Evolutionary conservation across 1,140 invertebrate species (phyloP), one percentile per base, ranked within the genome.

Genomic region (Hypsibius dujardini): DNA sequence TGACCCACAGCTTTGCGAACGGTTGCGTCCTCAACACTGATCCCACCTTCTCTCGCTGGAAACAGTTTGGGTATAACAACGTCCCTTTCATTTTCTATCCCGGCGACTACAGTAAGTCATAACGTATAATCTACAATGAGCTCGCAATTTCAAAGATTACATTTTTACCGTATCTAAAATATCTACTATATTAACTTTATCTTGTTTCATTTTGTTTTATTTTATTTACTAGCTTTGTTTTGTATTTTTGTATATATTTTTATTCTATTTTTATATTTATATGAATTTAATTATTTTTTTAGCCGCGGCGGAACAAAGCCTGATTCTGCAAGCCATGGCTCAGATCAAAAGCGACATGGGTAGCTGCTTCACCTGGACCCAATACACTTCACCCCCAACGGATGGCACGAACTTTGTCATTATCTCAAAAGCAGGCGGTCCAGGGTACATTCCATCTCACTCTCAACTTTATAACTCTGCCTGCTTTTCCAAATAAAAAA

Each of bases 341-440:
- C 62, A 67, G 62, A 42, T 67, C 3, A 67, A 3, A 7, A 67
- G 62, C 62, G 62, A 67, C 45, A 67, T 67, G 62, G 62, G 62
- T 45, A 15, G 3, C 42, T 45, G 42, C 3, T 42, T 67, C 12
- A 12, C 3, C 3, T 67, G 12, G 12, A 12, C 7, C 12, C 12
- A 67, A 67, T 42, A 7, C 12, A 67, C 62, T 15, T 67, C 62
- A 15, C 3, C 62, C 12, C 12, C 62, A 15, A 67, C 12, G 12
- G 45, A 67, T 42, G 42, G 62, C 7, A 12, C 12, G 42, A 67
- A 45, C 62, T 67, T 67, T 45, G 62, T 67, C 3, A 67, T 67
- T 42, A 67, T 67, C 42, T 67, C 62, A 7, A 12, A 45, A 67
- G 7, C 62, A 3, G 62, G 62, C 12, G 50, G 50, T 56, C 50